Evolutionary conservation across 2,888 invertebrate genomes (phyloP), one percentile per base, ranked within the genome.

Genomic region (Drosophila limbata): DNA sequence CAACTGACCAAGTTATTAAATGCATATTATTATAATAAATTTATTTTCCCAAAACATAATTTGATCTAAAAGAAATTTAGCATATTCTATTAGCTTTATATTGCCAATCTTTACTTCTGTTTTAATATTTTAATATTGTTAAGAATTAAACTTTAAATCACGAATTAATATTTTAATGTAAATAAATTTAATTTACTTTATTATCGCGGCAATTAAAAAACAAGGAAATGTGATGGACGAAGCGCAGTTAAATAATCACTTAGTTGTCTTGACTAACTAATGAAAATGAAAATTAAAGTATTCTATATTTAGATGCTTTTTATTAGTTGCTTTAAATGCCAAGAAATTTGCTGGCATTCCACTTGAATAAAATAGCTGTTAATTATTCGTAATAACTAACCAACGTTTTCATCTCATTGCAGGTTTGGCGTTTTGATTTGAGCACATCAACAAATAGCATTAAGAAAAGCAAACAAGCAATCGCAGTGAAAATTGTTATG

Each of bases 391-490:
- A 56, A 15, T 47, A 62, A 56, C 52, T 35, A 73, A 80, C 68
- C 59, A 51, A 69, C 51, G 56, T 65, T 21, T 42, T 33, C 45
- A 66, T 52, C 53, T 67, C 53, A 78, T 84, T 84, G 73, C 89
- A 84, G 83, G 82, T 84, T 87, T 87, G 73, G 76, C 70, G 79
- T 88, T 89, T 87, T 87, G 65, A 69, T 87, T 87, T 87, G 69
- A 74, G 65, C 64, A 67, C 72, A 70, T 63, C 81, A 73, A 61
- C 84, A 83, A 82, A 88, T 77, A 88, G 87, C 82, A 84, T 80
- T 77, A 63, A 82, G 62, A 74, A 67, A 45, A 63, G 37, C 11
- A 71, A 63, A 40, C 50, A 39, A 57, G 15, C 37, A 40, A 68
- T 52, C 61, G 62, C 40, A 50, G 80, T 75, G 69, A 60, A 75